These are phyloP conservation scores for Stomorhina lunata DNA, from an alignment of 2,888 invertebrate genomes.

Conservation along the genomic window DNA sequence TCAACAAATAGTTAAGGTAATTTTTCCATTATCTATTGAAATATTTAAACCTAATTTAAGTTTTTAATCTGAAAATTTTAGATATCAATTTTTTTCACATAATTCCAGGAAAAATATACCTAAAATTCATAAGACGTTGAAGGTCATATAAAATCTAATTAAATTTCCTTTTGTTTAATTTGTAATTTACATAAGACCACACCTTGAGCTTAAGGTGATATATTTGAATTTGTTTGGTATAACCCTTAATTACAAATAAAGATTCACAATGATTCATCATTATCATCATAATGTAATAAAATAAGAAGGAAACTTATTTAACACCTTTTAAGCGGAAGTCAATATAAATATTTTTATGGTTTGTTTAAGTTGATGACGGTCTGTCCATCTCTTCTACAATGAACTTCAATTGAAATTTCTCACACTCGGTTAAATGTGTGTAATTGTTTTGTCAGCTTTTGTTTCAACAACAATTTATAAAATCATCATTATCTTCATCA, in stretches of 20 bases:
- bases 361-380: neutral
- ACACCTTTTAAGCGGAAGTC: conserved; percentile 30
- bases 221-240: too few relatives aligned
- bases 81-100: too few relatives aligned
- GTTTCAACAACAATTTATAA: neutral
- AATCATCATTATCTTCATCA: neutral
- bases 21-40: neutral
- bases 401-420: conserved; percentile 29
- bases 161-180: conserved; percentile 1
- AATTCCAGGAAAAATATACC: too few relatives aligned
- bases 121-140: too few relatives aligned
- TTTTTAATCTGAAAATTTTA: too few relatives aligned
- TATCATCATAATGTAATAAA: neutral
- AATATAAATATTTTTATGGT: neutral
- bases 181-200: neutral
- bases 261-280: too few relatives aligned
- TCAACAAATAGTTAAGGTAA: neutral
- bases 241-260: too few relatives aligned
- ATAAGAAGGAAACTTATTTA: neutral
- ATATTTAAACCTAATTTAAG: too few relatives aligned
- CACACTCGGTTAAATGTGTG: neutral
- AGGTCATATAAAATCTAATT: neutral
- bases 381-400: neutral
- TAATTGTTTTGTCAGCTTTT: conserved; percentile 26
- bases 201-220: neutral